A percentile compares a stretch with the other conserved stretches of the same genome.
Evolutionary conservation across 2,888 invertebrate genomes (phyloP).

Genomic region (Pseudococcus viburni): DNA sequence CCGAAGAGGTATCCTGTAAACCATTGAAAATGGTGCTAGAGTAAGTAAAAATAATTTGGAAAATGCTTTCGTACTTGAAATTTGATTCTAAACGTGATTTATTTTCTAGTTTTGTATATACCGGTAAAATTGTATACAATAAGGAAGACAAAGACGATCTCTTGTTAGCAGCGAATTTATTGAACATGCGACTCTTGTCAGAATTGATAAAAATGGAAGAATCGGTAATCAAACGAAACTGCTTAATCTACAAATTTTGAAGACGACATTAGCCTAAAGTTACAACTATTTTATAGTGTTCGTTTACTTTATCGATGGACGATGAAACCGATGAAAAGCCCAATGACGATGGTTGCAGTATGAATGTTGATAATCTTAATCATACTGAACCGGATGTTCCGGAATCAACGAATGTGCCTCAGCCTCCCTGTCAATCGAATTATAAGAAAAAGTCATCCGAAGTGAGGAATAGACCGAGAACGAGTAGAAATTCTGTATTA

Average conservation of each 20-base stretch:
- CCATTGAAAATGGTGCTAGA: slow-evolving; percentile 56
- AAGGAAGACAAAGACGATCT: slow-evolving; percentile 61
- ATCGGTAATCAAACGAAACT: slow-evolving; percentile 7
- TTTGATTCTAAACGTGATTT: neutral
- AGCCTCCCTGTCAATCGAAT: neutral
- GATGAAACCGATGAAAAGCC: slow-evolving; percentile 51
- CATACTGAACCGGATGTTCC: neutral
- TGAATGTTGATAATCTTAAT: slow-evolving; percentile 13
- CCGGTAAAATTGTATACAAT: slow-evolving; percentile 55
- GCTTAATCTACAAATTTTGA: neutral
- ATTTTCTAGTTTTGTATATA: slow-evolving; percentile 58
- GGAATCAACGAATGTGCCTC: neutral
- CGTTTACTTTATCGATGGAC: slow-evolving; percentile 61
- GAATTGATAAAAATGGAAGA: slow-evolving; percentile 62
- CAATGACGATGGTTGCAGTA: neutral
- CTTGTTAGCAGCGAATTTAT: slow-evolving; percentile 46
- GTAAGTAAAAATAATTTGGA: slow-evolving; percentile 30
- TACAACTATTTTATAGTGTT: slow-evolving; percentile 36
- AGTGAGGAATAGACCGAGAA: slow-evolving; percentile 41
- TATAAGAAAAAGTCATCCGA: slow-evolving; percentile 56
- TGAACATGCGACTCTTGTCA: slow-evolving; percentile 51
- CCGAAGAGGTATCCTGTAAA: slow-evolving; percentile 63
- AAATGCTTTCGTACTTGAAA: neutral
- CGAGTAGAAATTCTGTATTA: slow-evolving; percentile 29
- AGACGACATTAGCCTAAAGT: too few relatives aligned